Percentiles rank a stretch among this genome's conserved stretches.
These are phyloP conservation scores for Formica exsecta DNA, from an alignment of 1,140 invertebrate genomes.

Conservation along the genomic window DNA sequence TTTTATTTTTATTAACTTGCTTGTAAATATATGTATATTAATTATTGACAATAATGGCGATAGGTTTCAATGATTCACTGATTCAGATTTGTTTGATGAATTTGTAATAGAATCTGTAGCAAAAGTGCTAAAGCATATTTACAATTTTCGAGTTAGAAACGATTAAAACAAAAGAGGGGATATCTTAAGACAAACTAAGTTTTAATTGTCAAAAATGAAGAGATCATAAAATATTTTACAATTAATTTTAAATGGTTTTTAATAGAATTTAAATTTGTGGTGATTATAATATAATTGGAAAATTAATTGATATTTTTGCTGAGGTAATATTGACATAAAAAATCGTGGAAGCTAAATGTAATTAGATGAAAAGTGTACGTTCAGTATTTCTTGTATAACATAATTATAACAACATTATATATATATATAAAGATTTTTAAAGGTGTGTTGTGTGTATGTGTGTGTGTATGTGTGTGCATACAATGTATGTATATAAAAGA, in stretches of 20 bases:
- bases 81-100: neutral
- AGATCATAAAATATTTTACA: neutral
- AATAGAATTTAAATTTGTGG: neutral
- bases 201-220: neutral
- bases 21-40: neutral
- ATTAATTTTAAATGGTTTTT: neutral
- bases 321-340: neutral
- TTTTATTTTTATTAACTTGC: neutral
- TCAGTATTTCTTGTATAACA: neutral
- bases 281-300: neutral
- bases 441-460: neutral
- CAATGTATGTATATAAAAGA: slow-evolving; percentile 2
- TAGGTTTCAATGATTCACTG: neutral
- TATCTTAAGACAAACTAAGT: too few relatives aligned
- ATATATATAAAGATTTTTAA: neutral
- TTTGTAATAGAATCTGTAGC: neutral
- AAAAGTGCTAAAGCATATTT: neutral
- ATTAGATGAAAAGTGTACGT: neutral
- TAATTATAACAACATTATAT: neutral
- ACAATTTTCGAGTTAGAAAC: neutral
- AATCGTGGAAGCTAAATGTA: neutral
- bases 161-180: neutral
- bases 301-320: neutral
- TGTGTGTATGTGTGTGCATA: neutral
- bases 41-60: neutral